Conservation (phyloP, 1,140 invertebrate species). For the Schmidtea mediterranea region DNA sequence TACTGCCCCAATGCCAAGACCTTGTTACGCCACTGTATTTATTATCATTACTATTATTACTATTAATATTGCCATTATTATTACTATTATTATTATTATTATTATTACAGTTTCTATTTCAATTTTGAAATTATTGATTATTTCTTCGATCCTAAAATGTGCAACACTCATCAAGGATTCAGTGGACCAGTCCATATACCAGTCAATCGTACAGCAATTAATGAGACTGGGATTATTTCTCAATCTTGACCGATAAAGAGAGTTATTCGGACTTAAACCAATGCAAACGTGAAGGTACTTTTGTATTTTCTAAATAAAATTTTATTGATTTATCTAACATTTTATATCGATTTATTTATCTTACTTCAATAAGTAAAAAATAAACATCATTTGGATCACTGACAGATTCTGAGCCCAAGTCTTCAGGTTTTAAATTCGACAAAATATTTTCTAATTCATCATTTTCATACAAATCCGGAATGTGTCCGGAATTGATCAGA, state of each 20-base stretch:
- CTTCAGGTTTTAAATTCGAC: conserved; percentile 22
- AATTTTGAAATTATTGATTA: background rate
- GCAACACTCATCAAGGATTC: conserved; percentile 39
- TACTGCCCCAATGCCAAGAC: too few species aligned
- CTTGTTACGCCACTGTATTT: too few species aligned
- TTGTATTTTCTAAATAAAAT: conserved; percentile 26
- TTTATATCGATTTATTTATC: conserved; percentile 22
- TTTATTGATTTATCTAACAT: conserved; percentile 14
- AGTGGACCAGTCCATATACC: conserved; percentile 24
- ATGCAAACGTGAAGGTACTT: conserved; percentile 24
- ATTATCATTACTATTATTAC: too few species aligned
- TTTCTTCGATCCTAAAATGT: conserved; percentile 9
- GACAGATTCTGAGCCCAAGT: conserved; percentile 16
- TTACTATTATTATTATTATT: background rate
- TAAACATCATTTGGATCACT: conserved; percentile 20
- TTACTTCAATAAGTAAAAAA: conserved; percentile 18
- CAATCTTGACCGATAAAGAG: conserved; percentile 35
- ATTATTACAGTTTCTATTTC: background rate
- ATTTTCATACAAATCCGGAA: conserved; percentile 25
- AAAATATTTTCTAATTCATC: conserved; percentile 24
- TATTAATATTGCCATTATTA: too few species aligned
- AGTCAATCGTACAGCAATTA: conserved; percentile 27
- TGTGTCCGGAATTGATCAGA: conserved; percentile 25
- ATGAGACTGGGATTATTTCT: conserved; percentile 25
- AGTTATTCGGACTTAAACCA: conserved; percentile 31